Evolutionary conservation across 2,888 invertebrate genomes (phyloP).

Genomic region (Harpalus rubripes): DNA sequence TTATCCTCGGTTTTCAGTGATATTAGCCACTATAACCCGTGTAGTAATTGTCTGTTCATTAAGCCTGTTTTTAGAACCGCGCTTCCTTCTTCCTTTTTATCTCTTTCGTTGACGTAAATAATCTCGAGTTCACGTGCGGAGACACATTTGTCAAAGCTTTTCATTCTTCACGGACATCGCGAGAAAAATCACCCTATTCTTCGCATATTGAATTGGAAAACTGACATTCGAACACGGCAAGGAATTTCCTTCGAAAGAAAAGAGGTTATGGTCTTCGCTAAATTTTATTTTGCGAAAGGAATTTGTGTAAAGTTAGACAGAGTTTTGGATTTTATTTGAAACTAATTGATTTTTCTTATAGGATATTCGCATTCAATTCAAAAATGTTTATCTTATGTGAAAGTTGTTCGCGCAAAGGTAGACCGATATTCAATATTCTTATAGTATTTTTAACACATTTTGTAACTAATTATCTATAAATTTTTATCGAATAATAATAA

Average conservation of each 20-base stretch:
- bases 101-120: slow-evolving; percentile 63
- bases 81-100: slow-evolving; percentile 58
- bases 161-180: slow-evolving; percentile 28
- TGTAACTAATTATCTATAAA: not conserved
- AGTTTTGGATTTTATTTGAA: slow-evolving; percentile 18
- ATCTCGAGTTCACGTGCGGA: slow-evolving; percentile 44
- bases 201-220: not conserved
- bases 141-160: slow-evolving; percentile 61
- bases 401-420: slow-evolving; percentile 25
- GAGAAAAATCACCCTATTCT: slow-evolving; percentile 11
- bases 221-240: not conserved
- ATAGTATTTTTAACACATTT: not conserved
- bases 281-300: not conserved
- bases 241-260: not conserved
- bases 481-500: not conserved
- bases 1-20: not conserved
- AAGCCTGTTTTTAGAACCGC: slow-evolving; percentile 62
- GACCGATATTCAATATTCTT: slow-evolving; percentile 40
- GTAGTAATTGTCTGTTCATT: slow-evolving; percentile 64
- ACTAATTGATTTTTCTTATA: slow-evolving; percentile 33
- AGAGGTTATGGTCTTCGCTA: not conserved
- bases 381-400: slow-evolving; percentile 28
- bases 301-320: slow-evolving; percentile 10
- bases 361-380: slow-evolving; percentile 39
- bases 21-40: slow-evolving; percentile 30